Conservation (phyloP, 92 coral and sea anemone genomes). For the Muricea muricata region DNA sequence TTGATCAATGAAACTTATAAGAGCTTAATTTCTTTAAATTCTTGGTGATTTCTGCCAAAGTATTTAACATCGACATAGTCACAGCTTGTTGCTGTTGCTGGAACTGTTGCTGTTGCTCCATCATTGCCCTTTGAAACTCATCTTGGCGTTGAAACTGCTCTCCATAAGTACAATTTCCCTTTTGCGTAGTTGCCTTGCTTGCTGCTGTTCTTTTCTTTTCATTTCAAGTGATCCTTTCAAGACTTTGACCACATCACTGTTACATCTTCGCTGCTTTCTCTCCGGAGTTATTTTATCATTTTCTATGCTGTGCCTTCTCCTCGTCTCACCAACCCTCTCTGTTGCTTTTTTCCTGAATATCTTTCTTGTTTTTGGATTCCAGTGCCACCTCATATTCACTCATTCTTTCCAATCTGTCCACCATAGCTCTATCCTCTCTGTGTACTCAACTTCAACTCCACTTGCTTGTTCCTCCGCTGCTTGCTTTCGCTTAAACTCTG, state of each 20-base stretch:
- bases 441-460: constrained; percentile 51
- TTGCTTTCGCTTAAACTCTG: constrained; percentile 45
- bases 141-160: not conserved
- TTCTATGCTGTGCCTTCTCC: not conserved
- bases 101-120: constrained; percentile 11
- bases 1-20: too few relatives aligned
- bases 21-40: not conserved
- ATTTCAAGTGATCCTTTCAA: not conserved
- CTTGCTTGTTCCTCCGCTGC: constrained; percentile 40
- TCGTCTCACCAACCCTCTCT: not conserved
- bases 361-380: too few relatives aligned
- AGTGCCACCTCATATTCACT: not conserved
- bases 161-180: not conserved
- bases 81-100: constrained; percentile 25
- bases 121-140: not conserved
- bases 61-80: constrained; percentile 13
- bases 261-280: constrained; percentile 10
- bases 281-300: constrained; percentile 3
- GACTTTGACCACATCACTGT: constrained; percentile 17
- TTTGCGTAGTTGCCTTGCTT: not conserved
- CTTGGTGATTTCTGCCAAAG: constrained; percentile 19
- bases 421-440: constrained; percentile 44
- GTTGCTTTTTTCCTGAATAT: constrained; percentile 16
- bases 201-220: not conserved
- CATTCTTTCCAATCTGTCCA: constrained; percentile 46